Percentiles rank a stretch among this genome's conserved stretches.
These are phyloP conservation scores for Acleris sparsana DNA, from an alignment of 2,888 invertebrate genomes.

Conservation along the genomic window DNA sequence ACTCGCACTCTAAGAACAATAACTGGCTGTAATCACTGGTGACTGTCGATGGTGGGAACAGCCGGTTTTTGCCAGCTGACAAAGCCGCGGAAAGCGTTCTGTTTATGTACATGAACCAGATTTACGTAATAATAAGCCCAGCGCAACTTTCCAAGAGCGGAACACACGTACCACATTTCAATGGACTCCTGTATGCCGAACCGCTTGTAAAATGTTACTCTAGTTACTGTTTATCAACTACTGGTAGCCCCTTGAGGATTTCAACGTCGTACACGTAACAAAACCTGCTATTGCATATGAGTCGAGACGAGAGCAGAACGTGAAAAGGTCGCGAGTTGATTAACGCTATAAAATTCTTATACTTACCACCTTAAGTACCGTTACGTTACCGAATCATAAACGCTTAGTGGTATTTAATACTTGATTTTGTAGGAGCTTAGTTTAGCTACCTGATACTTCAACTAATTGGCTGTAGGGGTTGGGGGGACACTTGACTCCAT, in stretches of 20 bases:
- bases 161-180: conserved; percentile 40
- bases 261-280: background rate
- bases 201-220: background rate
- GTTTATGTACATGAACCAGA: conserved; percentile 59
- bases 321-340: no score
- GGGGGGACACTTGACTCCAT: no score
- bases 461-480: no score
- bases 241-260: background rate
- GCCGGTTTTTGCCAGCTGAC: conserved; percentile 64
- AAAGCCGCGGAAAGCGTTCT: conserved; percentile 61
- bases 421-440: no score
- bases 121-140: conserved; percentile 68
- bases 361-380: no score
- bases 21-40: conserved; percentile 66
- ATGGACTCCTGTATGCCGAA: conserved; percentile 7
- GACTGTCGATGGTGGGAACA: conserved; percentile 67
- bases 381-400: no score
- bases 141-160: conserved; percentile 63
- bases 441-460: no score
- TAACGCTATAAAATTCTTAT: no score
- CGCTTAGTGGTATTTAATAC: no score
- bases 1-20: conserved; percentile 65
- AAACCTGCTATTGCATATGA: conserved; percentile 2
- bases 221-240: background rate
- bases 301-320: background rate